Evolutionary conservation across 2,797 vertebrate species (phyloP), one percentile per base, ranked within the genome.

Genomic region (Enteromius afrohamiltoni): DNA sequence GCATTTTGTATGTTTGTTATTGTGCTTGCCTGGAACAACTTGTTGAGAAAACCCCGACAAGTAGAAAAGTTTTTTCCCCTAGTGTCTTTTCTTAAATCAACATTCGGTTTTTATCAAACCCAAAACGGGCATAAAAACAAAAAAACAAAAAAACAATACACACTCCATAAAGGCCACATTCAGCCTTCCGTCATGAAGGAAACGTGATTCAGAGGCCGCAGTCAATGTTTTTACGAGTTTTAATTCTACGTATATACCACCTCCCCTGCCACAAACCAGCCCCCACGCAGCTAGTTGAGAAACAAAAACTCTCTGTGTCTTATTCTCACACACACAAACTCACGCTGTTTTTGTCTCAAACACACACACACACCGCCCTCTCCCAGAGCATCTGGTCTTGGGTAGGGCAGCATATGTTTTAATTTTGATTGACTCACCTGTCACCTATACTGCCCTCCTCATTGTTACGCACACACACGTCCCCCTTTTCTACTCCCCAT

Each of bases 341-440:
- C 73, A 73, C 76, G 75, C 51, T n/a, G 73, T 79, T 75, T 79
- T 65, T 73, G 37, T 77, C 76, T 76, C 34, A 62, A 58, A 83
- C 84, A 64, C 42, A 13, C 45, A 62, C 60, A 64, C 62, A 11
- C 55, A 40, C 49, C 77, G 0, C 68, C 74, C 53, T 58, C 73
- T 79, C 69, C 34, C 65, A 67, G 62, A 81, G 85, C 82, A 86
- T 88, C 83, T 88, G 83, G 85, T 88, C 85, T 75, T 49, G 69
- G 60, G 71, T 65, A 80, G 71, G 77, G 83, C 80, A 86, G 75
- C 87, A 85, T 79, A 80, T 85, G 85, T 77, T 85, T 86, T 86
- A 81, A 85, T 85, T 85, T 80, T 79, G 78, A 85, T 82, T 88
- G 85, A 84, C 82, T 85, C 82, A 87, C 84, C 80, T 85, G 86